These are phyloP conservation scores for Enhydra lutris DNA, from an alignment of 2,113 vertebrate species.

Conservation along the genomic window DNA sequence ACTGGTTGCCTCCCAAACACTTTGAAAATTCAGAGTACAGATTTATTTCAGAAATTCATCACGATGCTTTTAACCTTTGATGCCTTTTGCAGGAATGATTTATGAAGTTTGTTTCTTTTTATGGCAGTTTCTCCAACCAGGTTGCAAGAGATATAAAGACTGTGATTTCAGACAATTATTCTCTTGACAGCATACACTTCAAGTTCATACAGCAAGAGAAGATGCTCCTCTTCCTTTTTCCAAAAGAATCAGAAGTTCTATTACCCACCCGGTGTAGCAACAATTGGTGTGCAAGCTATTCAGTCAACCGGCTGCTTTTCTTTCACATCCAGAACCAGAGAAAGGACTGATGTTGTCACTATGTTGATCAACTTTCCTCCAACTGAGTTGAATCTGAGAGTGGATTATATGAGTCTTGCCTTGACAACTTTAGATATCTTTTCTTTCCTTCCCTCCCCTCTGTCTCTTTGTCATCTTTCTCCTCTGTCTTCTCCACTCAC, in stretches of 20 bases:
- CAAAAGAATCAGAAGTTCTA: neutral
- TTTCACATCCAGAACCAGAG: neutral
- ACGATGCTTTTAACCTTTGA: constrained; percentile 73
- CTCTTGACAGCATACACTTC: constrained; percentile 35
- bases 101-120: constrained; percentile 68
- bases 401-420: neutral
- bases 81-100: constrained; percentile 69
- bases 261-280: neutral
- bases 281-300: neutral
- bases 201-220: constrained; percentile 42
- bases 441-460: neutral
- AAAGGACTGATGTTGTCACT: neutral
- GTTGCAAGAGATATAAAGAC: constrained; percentile 51
- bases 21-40: constrained; percentile 53
- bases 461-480: neutral
- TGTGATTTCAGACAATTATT: constrained; percentile 62
- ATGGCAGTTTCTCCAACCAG: constrained; percentile 37
- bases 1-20: constrained; percentile 45
- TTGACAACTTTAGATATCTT: neutral
- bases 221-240: neutral
- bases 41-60: constrained; percentile 73
- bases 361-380: neutral
- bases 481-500: neutral
- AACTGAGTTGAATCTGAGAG: neutral
- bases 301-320: neutral